Evolutionary conservation across 2,888 invertebrate species (phyloP).

Genomic region (Eupithecia insigniata): DNA sequence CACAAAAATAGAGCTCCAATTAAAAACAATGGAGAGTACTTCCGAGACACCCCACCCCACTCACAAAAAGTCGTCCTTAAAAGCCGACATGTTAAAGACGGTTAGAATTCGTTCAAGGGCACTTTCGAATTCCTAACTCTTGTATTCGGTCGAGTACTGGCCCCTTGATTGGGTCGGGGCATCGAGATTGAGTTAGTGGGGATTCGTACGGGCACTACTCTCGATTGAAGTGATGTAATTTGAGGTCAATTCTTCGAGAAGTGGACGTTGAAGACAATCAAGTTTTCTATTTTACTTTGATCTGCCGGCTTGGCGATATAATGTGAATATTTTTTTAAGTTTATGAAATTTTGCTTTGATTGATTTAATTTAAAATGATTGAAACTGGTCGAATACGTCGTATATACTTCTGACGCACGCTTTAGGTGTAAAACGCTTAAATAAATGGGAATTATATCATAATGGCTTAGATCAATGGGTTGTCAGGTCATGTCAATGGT

Average conservation of each 20-base stretch:
- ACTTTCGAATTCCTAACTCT: slow-evolving; percentile 57
- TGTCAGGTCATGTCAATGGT: not conserved
- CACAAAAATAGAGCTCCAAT: slow-evolving; percentile 69
- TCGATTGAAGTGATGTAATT: slow-evolving; percentile 44
- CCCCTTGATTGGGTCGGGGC: slow-evolving; percentile 69
- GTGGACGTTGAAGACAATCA: slow-evolving; percentile 37
- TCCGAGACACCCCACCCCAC: slow-evolving; percentile 21
- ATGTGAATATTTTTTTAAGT: not conserved
- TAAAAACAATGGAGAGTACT: slow-evolving; percentile 63
- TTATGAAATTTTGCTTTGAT: not conserved
- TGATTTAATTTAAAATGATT: not conserved
- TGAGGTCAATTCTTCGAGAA: slow-evolving; percentile 44
- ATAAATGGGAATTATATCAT: no score
- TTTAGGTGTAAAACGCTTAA: not conserved
- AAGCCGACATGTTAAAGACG: slow-evolving; percentile 54
- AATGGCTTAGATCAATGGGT: not conserved
- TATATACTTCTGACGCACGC: not conserved
- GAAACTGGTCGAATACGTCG: not conserved
- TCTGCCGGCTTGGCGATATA: not conserved
- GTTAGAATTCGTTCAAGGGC: slow-evolving; percentile 53
- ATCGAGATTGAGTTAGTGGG: slow-evolving; percentile 71
- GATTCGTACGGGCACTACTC: slow-evolving; percentile 48
- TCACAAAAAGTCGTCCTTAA: slow-evolving; percentile 56
- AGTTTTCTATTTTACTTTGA: slow-evolving; percentile 28
- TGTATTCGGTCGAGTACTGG: slow-evolving; percentile 65